These are phyloP conservation scores for Oxytorus armatus DNA, from an alignment of 2,888 invertebrate species.

Conservation along the genomic window DNA sequence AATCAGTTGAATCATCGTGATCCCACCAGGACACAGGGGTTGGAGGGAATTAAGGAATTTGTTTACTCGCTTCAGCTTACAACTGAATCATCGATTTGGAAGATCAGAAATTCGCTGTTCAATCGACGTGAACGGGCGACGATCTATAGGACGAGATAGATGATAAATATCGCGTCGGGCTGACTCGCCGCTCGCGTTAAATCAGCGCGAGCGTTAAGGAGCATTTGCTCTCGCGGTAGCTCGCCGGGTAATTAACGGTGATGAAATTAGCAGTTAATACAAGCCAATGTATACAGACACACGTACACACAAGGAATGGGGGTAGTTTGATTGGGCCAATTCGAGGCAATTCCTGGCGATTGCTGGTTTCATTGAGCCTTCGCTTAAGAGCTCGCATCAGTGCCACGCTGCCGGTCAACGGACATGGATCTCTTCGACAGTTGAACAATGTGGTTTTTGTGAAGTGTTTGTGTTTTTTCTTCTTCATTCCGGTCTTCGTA, in stretches of 20 bases:
- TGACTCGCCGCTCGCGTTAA: constrained; percentile 50
- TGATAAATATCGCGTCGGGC: not conserved
- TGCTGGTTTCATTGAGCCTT: constrained; percentile 84
- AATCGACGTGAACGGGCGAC: too few relatives aligned
- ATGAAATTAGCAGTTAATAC: constrained; percentile 84
- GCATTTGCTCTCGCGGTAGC: constrained; percentile 65
- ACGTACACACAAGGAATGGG: constrained; percentile 80
- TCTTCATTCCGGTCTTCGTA: too few relatives aligned
- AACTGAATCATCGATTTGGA: too few relatives aligned
- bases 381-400: constrained; percentile 80
- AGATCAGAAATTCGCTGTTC: too few relatives aligned
- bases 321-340: constrained; percentile 85
- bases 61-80: too few relatives aligned
- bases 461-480: too few relatives aligned
- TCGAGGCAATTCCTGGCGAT: constrained; percentile 85
- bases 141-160: not conserved
- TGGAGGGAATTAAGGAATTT: too few relatives aligned
- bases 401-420: constrained; percentile 82
- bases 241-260: constrained; percentile 80
- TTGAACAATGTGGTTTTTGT: constrained; percentile 32
- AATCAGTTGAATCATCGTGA: too few relatives aligned
- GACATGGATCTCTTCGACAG: constrained; percentile 78
- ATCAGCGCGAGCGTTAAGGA: constrained; percentile 63
- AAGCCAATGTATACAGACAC: constrained; percentile 74
- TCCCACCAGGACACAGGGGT: too few relatives aligned